Evolutionary conservation across 2,797 vertebrate genomes (phyloP), one percentile per base, ranked within the genome.

Genomic region (Sarcoramphus papa): DNA sequence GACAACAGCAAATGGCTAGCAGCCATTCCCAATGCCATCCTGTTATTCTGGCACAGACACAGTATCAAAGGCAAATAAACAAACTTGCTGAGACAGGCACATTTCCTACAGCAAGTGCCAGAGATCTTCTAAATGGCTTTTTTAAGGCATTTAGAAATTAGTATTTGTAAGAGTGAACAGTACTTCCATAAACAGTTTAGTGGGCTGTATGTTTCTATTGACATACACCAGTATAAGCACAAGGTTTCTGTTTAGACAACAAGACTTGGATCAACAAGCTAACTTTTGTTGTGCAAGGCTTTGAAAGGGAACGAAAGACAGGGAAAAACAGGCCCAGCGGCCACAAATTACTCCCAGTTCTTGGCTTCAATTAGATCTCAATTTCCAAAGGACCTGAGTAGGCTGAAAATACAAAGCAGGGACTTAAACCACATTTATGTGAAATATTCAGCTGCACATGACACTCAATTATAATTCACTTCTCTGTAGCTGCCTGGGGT

Each of bases 291-390:
- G 35, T 2, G 5, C 25, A 53, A 67, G 20, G 43, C 27, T 76
- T 92, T 56, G 64, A 69, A 72, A 62, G 5, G 2, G 30, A 47
- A 90, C 15, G 31, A 63, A 63, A 86, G 70, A 40, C 1, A 7
- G 25, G 15, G n/a, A 15, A 48, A 90, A 90, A 75, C 24, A 56
- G 0, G 0, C 48, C 63, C 67, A 60, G 68, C 0, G 0, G 78
- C 45, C 60, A 68, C 48, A 64, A 85, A 73, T 59, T 72, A 64
- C 51, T 89, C n/a, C 28, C 40, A 35, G 23, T 30, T 95, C 67
- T 59, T 83, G 64, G 56, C 51, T 93, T n/a, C 76, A 80, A 8
- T 54, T 43, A 64, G 31, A 43, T 27, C 51, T 30, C 30, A 33
- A 28, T 83, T 95, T 93, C 72, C 78, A 85, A 79, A 94, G 51